Percentiles rank a stretch among this genome's conserved stretches.
phyloP scores from a whole-genome alignment of 1,140 invertebrate genomes.

The Chironomus striatipennis region DNA sequence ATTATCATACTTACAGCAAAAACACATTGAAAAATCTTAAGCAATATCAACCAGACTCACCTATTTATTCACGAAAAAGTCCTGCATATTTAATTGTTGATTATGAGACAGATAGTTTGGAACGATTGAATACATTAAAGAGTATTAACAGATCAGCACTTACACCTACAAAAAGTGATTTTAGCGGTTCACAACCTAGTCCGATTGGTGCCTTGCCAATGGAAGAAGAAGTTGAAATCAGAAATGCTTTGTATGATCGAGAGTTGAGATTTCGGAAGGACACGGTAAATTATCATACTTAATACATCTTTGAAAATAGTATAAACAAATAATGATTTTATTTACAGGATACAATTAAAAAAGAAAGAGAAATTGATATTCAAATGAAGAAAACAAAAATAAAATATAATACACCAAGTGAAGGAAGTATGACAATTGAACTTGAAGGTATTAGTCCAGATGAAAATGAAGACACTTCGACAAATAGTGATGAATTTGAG shows the following conservation, averaged over 20 bases:
- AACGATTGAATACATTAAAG: constrained; percentile 49
- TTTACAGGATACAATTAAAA: constrained; percentile 35
- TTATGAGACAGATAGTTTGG: constrained; percentile 72
- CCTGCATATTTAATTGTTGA: constrained; percentile 44
- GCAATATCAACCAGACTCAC: constrained; percentile 39
- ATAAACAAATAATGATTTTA: no score
- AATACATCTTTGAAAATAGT: no score
- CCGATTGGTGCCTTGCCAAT: constrained; percentile 59
- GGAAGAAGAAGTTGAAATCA: constrained; percentile 68
- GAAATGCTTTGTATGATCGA: constrained; percentile 53
- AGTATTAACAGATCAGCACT: constrained; percentile 44
- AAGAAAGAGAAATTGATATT: constrained; percentile 27
- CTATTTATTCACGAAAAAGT: constrained; percentile 37
- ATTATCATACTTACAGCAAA: constrained; percentile 34
- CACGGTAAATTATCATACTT: no score
- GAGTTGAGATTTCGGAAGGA: constrained; percentile 37
- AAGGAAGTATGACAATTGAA: constrained; percentile 54
- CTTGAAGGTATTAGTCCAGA: constrained; percentile 45
- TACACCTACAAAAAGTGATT: constrained; percentile 51
- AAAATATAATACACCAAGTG: constrained; percentile 39
- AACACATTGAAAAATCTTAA: constrained; percentile 32
- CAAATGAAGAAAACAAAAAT: constrained; percentile 32
- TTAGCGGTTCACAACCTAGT: constrained; percentile 54
- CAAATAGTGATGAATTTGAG: constrained; percentile 58
- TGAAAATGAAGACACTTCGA: constrained; percentile 35